Evolutionary conservation across 2,797 vertebrate genomes (phyloP).

Genomic region (Aldrovandia affinis): DNA sequence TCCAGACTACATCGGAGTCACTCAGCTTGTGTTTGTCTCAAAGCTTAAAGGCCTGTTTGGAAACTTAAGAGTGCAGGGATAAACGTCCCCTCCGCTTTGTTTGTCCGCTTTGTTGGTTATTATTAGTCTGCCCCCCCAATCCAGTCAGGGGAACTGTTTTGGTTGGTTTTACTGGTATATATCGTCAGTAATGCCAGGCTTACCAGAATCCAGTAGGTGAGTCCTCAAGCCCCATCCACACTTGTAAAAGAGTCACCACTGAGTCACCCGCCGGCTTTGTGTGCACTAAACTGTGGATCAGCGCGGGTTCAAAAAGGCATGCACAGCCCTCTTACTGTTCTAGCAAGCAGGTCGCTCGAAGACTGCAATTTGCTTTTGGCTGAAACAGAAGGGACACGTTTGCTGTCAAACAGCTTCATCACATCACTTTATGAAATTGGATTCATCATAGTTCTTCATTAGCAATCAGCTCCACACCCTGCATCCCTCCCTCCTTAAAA

Average conservation of each 20-base stretch:
- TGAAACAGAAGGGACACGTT: not conserved
- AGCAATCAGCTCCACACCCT: not conserved
- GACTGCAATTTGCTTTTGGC: no score
- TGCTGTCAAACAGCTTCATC: not conserved
- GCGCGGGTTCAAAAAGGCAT: not conserved
- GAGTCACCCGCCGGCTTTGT: not conserved
- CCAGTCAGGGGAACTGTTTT: not conserved
- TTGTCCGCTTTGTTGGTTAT: constrained; percentile 23
- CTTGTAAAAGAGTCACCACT: not conserved
- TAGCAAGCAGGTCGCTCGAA: not conserved
- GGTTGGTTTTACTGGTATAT: not conserved
- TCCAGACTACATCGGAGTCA: constrained; percentile 18
- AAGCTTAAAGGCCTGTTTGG: constrained; percentile 49
- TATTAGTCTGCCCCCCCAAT: not conserved
- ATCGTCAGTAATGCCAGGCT: not conserved
- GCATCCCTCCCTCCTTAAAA: not conserved
- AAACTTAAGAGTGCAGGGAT: constrained; percentile 43
- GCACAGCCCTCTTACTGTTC: not conserved
- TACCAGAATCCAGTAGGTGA: not conserved
- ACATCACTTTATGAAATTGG: not conserved
- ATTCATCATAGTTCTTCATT: constrained; percentile 2
- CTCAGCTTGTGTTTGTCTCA: constrained; percentile 24
- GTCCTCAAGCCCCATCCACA: not conserved
- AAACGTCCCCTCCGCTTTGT: constrained; percentile 44
- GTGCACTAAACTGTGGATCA: not conserved